Evolutionary conservation across 2,888 invertebrate species (phyloP).

Genomic region (Rhingia rostrata): DNA sequence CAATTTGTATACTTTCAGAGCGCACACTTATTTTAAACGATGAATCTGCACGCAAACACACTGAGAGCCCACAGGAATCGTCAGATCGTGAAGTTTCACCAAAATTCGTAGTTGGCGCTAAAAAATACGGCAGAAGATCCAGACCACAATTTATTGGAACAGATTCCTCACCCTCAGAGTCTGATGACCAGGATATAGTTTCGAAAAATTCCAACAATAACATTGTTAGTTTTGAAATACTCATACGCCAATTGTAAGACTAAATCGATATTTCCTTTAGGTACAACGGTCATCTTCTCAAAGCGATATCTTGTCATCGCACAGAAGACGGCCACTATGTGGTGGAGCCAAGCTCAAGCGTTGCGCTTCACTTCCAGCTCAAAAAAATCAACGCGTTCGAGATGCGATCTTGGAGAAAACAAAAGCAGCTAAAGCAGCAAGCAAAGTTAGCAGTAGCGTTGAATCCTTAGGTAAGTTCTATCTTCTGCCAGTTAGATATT

Average conservation of each 20-base stretch:
- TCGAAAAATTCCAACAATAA: conserved; percentile 44
- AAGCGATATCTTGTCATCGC: conserved; percentile 84
- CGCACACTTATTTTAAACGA: conserved; percentile 79
- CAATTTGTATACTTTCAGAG: conserved; percentile 75
- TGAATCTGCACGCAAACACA: conserved; percentile 75
- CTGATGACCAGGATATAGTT: conserved; percentile 79
- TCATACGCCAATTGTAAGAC: not conserved
- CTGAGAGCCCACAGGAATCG: conserved; percentile 83
- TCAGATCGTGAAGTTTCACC: conserved; percentile 89
- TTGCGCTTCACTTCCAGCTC: conserved; percentile 85
- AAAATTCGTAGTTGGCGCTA: conserved; percentile 88
- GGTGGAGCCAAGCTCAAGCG: conserved; percentile 84
- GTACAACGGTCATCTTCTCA: conserved; percentile 85
- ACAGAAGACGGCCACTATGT: conserved; percentile 81
- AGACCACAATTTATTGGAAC: conserved; percentile 84
- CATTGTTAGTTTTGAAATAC: conserved; percentile 47
- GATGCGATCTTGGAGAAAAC: conserved; percentile 74
- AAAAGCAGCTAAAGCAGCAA: conserved; percentile 75
- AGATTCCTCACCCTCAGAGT: conserved; percentile 81
- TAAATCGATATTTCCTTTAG: conserved; percentile 63
- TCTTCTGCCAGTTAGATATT: not conserved
- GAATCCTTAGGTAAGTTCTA: conserved; percentile 82
- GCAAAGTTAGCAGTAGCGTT: conserved; percentile 79
- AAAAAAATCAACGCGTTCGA: conserved; percentile 77
- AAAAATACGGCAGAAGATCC: conserved; percentile 90